Percentiles rank a stretch among this genome's conserved stretches.
Conservation (phyloP, 2,113 vertebrate species). For the Pungitius pungitius region DNA sequence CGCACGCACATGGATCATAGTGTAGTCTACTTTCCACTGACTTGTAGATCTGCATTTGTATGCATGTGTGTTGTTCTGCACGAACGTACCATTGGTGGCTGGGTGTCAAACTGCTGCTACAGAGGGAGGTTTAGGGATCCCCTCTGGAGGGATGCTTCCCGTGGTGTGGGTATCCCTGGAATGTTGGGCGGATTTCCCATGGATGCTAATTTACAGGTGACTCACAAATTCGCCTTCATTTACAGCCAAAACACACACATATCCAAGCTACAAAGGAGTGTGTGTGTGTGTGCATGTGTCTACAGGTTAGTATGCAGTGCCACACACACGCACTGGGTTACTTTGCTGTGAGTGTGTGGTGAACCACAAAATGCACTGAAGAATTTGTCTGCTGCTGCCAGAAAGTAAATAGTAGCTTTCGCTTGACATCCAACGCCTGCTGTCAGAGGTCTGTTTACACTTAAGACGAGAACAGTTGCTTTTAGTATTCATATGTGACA, state of each 20-base stretch:
- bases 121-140: slow-evolving; percentile 46
- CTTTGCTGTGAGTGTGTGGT: slow-evolving; percentile 47
- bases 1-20: not conserved
- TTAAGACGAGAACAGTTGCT: not conserved
- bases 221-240: slow-evolving; percentile 14
- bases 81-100: not conserved
- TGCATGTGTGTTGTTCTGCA: not conserved
- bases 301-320: slow-evolving; percentile 2
- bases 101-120: slow-evolving; percentile 8
- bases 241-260: slow-evolving; percentile 13
- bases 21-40: not conserved
- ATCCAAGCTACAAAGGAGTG: not conserved
- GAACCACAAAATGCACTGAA: slow-evolving; percentile 53
- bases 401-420: slow-evolving; percentile 36
- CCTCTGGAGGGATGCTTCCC: slow-evolving; percentile 49
- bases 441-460: slow-evolving; percentile 16
- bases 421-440: not conserved
- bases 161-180: slow-evolving; percentile 72
- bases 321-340: slow-evolving; percentile 16
- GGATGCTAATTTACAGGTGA: slow-evolving; percentile 46
- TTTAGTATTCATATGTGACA: slow-evolving; percentile 1
- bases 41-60: not conserved
- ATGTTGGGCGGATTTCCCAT: slow-evolving; percentile 66
- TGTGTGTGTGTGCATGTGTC: slow-evolving; percentile 1
- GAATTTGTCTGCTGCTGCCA: slow-evolving; percentile 36